Percentiles rank a stretch among this genome's conserved stretches.
These are phyloP conservation scores for Noctilio leporinus DNA, from an alignment of 2,113 vertebrate genomes.

Conservation along the genomic window DNA sequence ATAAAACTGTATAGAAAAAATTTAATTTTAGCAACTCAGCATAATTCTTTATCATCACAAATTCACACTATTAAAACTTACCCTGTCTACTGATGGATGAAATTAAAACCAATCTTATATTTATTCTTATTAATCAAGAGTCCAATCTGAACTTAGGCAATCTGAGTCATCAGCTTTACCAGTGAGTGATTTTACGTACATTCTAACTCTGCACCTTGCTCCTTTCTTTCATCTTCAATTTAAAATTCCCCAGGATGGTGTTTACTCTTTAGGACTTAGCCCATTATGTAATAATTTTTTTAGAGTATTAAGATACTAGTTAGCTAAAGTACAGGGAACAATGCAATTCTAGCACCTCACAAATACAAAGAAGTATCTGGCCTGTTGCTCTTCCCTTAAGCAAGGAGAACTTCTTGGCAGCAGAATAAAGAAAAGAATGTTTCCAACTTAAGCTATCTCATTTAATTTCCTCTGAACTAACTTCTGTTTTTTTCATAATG, in stretches of 20 bases:
- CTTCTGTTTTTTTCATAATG: slow-evolving; percentile 12
- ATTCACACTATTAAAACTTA: not conserved
- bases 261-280: not conserved
- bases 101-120: not conserved
- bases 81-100: not conserved
- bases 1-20: not conserved
- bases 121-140: not conserved
- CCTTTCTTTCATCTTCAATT: not conserved
- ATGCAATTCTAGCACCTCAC: not conserved
- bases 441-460: slow-evolving; percentile 31
- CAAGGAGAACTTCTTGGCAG: slow-evolving; percentile 20
- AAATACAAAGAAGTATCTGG: not conserved
- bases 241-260: not conserved
- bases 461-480: slow-evolving; percentile 31
- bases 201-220: not conserved
- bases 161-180: not conserved
- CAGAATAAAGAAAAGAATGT: slow-evolving; percentile 28
- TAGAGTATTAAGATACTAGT: not conserved
- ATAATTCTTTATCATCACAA: not conserved
- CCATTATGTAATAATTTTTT: not conserved
- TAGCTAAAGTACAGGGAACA: not conserved
- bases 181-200: not conserved
- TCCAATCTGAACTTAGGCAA: not conserved
- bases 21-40: not conserved
- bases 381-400: not conserved